phyloP scores from a whole-genome alignment of 2,797 vertebrate species.

The Halcyon leucocephala region DNA sequence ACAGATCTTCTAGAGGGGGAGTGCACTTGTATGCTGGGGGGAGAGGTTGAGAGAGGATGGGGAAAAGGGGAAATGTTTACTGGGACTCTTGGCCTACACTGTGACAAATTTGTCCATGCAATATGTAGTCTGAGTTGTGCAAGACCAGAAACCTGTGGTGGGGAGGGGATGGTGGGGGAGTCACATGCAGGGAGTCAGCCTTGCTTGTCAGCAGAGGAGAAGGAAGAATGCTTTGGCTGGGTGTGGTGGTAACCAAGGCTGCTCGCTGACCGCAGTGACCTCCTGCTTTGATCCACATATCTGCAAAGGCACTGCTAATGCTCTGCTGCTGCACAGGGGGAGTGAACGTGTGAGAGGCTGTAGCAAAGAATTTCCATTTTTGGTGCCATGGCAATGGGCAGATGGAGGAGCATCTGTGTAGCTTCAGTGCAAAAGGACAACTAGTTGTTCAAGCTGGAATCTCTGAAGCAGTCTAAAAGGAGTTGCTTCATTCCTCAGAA shows the following conservation, averaged over 20 bases:
- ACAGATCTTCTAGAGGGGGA: background rate
- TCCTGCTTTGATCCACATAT: constrained; percentile 43
- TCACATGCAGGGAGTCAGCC: constrained; percentile 71
- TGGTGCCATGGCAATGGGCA: constrained; percentile 28
- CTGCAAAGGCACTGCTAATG: background rate
- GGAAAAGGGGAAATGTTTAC: constrained; percentile 53
- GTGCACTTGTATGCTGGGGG: background rate
- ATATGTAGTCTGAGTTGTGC: constrained; percentile 28
- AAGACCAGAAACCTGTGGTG: constrained; percentile 45
- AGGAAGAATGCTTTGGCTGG: constrained; percentile 66
- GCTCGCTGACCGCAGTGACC: constrained; percentile 64
- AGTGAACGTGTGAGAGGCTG: background rate
- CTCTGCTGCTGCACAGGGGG: background rate
- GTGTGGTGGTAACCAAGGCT: constrained; percentile 66
- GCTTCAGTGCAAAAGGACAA: background rate
- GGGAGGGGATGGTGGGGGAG: constrained; percentile 40
- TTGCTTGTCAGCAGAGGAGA: constrained; percentile 71
- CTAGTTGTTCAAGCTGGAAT: background rate
- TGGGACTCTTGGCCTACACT: constrained; percentile 27
- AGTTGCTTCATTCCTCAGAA: background rate
- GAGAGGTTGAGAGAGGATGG: background rate
- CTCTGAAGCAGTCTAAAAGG: background rate
- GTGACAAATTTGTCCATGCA: constrained; percentile 47
- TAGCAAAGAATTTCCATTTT: background rate
- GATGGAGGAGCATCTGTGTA: constrained; percentile 9